Evolutionary conservation across 2,113 vertebrate genomes (phyloP).

Genomic region (Hypomesus transpacificus): DNA sequence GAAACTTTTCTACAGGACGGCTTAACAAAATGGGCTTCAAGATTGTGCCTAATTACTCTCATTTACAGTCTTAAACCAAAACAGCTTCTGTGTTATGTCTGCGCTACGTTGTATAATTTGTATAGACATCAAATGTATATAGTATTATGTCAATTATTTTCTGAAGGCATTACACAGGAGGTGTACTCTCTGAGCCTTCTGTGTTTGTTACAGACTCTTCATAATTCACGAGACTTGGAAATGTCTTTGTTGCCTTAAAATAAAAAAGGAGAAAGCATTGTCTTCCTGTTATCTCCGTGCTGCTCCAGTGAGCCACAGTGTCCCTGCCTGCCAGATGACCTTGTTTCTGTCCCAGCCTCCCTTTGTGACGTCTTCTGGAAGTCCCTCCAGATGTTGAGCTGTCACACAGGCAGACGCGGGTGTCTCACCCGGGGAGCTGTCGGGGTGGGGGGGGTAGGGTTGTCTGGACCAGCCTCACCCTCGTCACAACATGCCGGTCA

Average conservation of each 20-base stretch:
- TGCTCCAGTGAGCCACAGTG: slow-evolving; percentile 2
- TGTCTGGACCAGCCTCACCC: slow-evolving; percentile 7
- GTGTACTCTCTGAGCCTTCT: not conserved
- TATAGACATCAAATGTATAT: too few species aligned
- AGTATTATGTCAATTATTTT: not conserved
- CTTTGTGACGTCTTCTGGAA: slow-evolving; percentile 26
- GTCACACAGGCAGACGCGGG: slow-evolving; percentile 23
- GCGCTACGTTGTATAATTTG: too few species aligned
- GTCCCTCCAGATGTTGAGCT: slow-evolving; percentile 40
- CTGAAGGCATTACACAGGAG: not conserved
- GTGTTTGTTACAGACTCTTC: not conserved
- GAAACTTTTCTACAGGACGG: not conserved
- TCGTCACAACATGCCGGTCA: slow-evolving; percentile 23
- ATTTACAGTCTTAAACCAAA: not conserved
- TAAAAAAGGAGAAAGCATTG: slow-evolving; percentile 11
- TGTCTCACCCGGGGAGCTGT: not conserved
- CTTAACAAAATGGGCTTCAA: not conserved
- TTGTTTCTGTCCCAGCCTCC: slow-evolving; percentile 26
- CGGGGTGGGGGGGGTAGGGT: not conserved
- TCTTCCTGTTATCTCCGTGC: slow-evolving; percentile 23
- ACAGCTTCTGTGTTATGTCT: too few species aligned
- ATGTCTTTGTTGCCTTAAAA: slow-evolving; percentile 2
- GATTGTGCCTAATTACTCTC: not conserved
- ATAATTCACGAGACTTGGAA: not conserved
- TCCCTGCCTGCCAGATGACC: slow-evolving; percentile 28